These are phyloP conservation scores for Heterocephalus glaber DNA, from an alignment of 2,113 vertebrate species.

Conservation along the genomic window DNA sequence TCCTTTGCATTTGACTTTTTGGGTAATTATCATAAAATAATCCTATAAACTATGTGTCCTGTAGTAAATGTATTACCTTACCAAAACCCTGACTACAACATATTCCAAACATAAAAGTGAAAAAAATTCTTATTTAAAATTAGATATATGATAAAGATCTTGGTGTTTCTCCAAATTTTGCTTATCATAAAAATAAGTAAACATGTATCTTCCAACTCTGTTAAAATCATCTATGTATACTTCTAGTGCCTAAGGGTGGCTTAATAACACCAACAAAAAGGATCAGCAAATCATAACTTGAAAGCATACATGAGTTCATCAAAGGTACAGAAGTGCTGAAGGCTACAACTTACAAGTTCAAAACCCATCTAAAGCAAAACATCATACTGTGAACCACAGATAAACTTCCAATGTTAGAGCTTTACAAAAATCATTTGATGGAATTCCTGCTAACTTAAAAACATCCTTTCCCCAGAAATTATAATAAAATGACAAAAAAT, in stretches of 20 bases:
- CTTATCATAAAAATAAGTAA: neutral
- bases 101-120: neutral
- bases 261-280: neutral
- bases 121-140: slow-evolving; percentile 14
- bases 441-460: slow-evolving; percentile 7
- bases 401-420: neutral
- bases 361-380: neutral
- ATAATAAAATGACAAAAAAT: neutral
- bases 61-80: no score
- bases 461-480: neutral
- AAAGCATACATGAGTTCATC: neutral
- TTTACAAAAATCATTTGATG: slow-evolving; percentile 24
- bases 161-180: neutral
- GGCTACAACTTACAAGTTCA: neutral
- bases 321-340: slow-evolving; percentile 19
- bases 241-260: neutral
- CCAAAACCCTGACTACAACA: neutral
- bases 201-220: neutral
- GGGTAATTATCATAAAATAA: no score
- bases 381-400: neutral
- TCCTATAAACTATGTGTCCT: no score
- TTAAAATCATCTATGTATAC: neutral
- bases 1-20: no score
- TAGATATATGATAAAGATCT: neutral
- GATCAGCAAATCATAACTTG: neutral